phyloP scores from a whole-genome alignment of 2,888 invertebrate genomes.

The Pyrochroa serraticornis region DNA sequence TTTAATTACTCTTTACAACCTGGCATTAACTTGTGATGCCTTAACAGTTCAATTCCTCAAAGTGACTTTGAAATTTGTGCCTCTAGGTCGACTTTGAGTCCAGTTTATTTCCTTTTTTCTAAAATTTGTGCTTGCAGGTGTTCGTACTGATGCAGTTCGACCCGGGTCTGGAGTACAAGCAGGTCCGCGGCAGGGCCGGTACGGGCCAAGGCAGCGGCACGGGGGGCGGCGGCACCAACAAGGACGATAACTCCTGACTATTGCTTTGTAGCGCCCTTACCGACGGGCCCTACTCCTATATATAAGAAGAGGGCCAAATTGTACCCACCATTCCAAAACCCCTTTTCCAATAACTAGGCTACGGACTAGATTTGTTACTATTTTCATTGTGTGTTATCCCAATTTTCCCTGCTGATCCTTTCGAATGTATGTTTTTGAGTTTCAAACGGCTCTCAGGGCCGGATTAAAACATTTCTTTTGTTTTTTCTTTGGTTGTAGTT shows the following conservation, averaged over 20 bases:
- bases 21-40: too few species aligned
- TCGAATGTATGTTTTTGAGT: slow-evolving; percentile 6
- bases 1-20: too few species aligned
- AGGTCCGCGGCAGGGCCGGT: slow-evolving; percentile 69
- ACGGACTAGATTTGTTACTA: slow-evolving; percentile 4
- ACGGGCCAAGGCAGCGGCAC: slow-evolving; percentile 64
- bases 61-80: too few species aligned
- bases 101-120: slow-evolving; percentile 5
- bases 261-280: slow-evolving; percentile 99
- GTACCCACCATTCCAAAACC: slow-evolving; percentile 51
- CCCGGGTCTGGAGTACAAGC: slow-evolving; percentile 95
- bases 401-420: neutral
- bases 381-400: neutral
- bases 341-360: slow-evolving; percentile 30
- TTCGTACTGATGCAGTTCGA: slow-evolving; percentile 99
- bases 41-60: too few species aligned
- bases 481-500: slow-evolving; percentile 11
- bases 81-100: neutral
- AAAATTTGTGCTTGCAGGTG: slow-evolving; percentile 66
- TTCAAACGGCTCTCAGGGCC: neutral
- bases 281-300: slow-evolving; percentile 95
- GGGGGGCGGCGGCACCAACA: slow-evolving; percentile 72
- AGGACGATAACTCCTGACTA: slow-evolving; percentile 97
- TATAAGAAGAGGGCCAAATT: slow-evolving; percentile 57
- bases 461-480: slow-evolving; percentile 14